Conservation (phyloP, 2,113 vertebrate species). For the Alces alces region DNA sequence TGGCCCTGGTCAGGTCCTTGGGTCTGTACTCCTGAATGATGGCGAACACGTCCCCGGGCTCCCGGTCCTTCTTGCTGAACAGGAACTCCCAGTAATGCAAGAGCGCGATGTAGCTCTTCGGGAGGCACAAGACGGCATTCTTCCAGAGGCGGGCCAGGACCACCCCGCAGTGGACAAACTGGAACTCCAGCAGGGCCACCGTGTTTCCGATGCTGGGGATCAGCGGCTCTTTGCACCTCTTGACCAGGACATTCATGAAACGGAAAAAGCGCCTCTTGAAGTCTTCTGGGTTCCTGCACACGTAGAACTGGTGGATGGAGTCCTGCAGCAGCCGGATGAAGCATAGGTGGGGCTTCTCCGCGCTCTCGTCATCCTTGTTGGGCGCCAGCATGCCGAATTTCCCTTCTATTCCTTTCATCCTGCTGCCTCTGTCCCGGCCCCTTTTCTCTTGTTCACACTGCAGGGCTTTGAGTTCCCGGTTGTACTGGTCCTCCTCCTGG, state of each 20-base stretch:
- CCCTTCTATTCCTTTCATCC: constrained; percentile 73
- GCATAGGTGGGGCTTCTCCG: constrained; percentile 76
- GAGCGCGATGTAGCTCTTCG: constrained; percentile 83
- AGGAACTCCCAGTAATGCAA: constrained; percentile 84
- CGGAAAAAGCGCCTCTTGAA: constrained; percentile 82
- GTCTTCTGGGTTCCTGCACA: constrained; percentile 75
- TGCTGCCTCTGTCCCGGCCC: constrained; percentile 47
- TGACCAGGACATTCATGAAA: constrained; percentile 84
- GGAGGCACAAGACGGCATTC: constrained; percentile 77
- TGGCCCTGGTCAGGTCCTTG: constrained; percentile 65
- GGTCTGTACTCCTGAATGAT: constrained; percentile 84
- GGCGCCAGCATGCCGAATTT: constrained; percentile 82
- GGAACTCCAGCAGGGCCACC: constrained; percentile 81
- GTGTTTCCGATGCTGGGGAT: constrained; percentile 82
- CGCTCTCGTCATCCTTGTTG: constrained; percentile 58
- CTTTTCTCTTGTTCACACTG: constrained; percentile 40
- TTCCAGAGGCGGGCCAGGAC: constrained; percentile 79
- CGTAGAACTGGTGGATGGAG: constrained; percentile 79
- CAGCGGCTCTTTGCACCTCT: constrained; percentile 74
- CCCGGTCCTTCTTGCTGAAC: constrained; percentile 73
- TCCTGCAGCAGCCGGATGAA: constrained; percentile 83
- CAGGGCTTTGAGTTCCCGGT: constrained; percentile 68
- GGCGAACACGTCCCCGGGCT: constrained; percentile 70
- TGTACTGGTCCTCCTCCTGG: constrained; percentile 79
- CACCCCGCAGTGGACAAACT: constrained; percentile 80